These are phyloP conservation scores for Heteromurus nitidus DNA, from an alignment of 2,888 invertebrate genomes.

Conservation along the genomic window DNA sequence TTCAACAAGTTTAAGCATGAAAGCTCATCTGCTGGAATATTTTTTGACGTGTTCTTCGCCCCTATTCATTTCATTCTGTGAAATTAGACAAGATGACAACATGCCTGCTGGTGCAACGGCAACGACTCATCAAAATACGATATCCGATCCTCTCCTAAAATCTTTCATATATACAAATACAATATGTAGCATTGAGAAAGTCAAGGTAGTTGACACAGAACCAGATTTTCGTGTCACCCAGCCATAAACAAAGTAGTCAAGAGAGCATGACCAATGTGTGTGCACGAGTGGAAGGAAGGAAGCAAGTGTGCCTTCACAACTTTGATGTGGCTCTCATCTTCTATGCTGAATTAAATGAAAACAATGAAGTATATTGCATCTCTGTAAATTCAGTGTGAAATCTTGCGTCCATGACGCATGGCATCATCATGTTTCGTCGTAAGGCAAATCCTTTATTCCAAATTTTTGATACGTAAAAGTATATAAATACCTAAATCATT, in stretches of 20 bases:
- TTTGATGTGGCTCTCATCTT: neutral
- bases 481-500: neutral
- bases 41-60: too few relatives aligned
- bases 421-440: neutral
- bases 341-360: too few relatives aligned
- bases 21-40: too few relatives aligned
- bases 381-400: conserved; percentile 7
- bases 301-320: neutral
- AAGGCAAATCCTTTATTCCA: neutral
- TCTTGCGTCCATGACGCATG: neutral
- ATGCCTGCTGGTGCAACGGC: too few relatives aligned
- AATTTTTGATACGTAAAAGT: neutral
- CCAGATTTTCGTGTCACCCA: neutral
- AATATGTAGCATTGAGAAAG: neutral
- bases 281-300: neutral
- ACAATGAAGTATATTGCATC: neutral
- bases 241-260: conserved; percentile 6
- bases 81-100: too few relatives aligned
- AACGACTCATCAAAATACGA: too few relatives aligned
- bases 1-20: too few relatives aligned
- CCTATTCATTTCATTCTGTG: too few relatives aligned
- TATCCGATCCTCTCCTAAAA: too few relatives aligned
- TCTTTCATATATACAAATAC: too few relatives aligned
- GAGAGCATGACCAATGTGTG: neutral
- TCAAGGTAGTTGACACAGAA: conserved; percentile 1